phyloP scores from a whole-genome alignment of 2,113 vertebrate genomes.

The Sinocyclocheilus anophthalmus region DNA sequence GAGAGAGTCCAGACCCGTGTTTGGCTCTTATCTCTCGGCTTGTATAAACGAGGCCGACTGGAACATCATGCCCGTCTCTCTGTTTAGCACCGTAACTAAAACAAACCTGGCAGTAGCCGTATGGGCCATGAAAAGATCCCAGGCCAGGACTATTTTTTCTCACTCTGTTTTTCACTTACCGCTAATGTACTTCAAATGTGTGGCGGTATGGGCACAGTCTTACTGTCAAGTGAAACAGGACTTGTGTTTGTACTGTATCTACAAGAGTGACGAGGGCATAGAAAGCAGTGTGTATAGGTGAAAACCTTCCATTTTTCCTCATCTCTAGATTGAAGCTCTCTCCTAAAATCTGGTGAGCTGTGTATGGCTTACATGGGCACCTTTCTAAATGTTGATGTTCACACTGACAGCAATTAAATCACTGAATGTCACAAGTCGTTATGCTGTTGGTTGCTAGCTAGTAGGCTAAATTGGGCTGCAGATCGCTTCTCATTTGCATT shows the following conservation, averaged over 20 bases:
- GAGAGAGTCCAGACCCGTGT: slow-evolving; percentile 34
- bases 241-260: background rate
- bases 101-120: slow-evolving; percentile 40
- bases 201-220: background rate
- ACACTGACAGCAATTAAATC: no score
- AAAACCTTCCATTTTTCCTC: background rate
- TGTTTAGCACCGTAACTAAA: slow-evolving; percentile 55
- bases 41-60: slow-evolving; percentile 42
- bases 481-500: no score
- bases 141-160: slow-evolving; percentile 20
- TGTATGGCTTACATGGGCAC: no score
- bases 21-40: slow-evolving; percentile 49
- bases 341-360: no score
- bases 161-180: background rate
- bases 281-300: background rate
- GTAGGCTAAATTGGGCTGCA: no score
- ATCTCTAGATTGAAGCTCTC: no score
- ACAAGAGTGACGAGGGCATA: background rate
- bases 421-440: no score
- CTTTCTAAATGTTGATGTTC: no score
- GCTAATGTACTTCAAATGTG: slow-evolving; percentile 24
- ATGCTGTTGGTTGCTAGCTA: no score
- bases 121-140: slow-evolving; percentile 9
- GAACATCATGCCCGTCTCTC: slow-evolving; percentile 40
- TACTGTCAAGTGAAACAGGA: background rate